Evolutionary conservation across 2,888 invertebrate genomes (phyloP).

Genomic region (Linnaemya vulpina): DNA sequence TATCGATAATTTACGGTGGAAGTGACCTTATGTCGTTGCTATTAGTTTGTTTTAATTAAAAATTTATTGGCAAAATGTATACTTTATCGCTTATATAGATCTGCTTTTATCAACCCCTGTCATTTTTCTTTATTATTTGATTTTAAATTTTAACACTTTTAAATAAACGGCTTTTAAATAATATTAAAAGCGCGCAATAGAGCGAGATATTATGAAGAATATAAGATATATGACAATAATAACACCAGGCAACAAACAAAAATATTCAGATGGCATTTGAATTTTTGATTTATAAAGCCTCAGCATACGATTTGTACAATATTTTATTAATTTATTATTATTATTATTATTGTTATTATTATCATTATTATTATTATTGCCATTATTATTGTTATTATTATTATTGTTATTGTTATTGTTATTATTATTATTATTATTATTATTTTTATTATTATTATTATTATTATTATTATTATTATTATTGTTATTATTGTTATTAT

Average conservation of each 20-base stretch:
- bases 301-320: no score
- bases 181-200: not conserved
- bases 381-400: no score
- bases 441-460: no score
- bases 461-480: no score
- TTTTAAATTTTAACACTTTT: slow-evolving; percentile 26
- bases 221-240: not conserved
- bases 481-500: no score
- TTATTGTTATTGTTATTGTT: no score
- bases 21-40: not conserved
- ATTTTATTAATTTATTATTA: no score
- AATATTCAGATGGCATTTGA: no score
- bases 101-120: not conserved
- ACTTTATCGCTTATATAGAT: slow-evolving; percentile 20
- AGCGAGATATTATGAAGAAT: not conserved
- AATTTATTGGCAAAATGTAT: slow-evolving; percentile 14
- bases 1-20: not conserved
- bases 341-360: no score
- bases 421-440: no score
- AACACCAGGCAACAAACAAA: not conserved
- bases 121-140: not conserved
- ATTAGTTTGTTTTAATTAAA: slow-evolving; percentile 17
- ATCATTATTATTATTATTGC: no score
- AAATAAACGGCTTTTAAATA: slow-evolving; percentile 4
- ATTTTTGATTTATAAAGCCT: no score